These are phyloP conservation scores for Bombyx huttoni DNA, from an alignment of 2,888 invertebrate species.

Conservation along the genomic window DNA sequence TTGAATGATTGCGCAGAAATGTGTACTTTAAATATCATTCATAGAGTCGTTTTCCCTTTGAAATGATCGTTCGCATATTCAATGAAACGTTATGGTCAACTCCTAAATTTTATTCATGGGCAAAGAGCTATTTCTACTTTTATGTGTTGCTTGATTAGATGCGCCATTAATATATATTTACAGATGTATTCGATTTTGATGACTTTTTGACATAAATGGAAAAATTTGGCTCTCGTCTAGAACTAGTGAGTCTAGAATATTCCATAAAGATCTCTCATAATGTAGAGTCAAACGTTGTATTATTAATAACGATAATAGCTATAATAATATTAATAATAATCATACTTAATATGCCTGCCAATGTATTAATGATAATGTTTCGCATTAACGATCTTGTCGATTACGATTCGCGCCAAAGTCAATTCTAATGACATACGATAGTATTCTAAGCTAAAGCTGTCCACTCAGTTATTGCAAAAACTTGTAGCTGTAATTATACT, in stretches of 20 bases:
- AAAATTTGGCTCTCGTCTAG: not conserved
- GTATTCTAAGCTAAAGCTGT: constrained; percentile 4
- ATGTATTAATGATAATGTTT: not conserved
- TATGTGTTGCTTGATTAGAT: not conserved
- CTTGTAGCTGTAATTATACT: constrained; percentile 16
- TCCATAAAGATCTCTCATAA: not conserved
- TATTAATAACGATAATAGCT: not conserved
- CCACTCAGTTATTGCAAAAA: not conserved
- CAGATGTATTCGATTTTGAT: not conserved
- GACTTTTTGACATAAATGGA: not conserved
- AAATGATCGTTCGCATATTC: constrained; percentile 10
- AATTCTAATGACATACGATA: constrained; percentile 14
- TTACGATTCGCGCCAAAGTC: constrained; percentile 31
- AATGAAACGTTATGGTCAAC: constrained; percentile 12
- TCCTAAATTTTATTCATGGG: constrained; percentile 34
- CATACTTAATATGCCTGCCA: not conserved
- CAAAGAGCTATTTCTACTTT: constrained; percentile 21
- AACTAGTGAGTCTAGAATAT: not conserved
- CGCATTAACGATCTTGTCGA: constrained; percentile 14
- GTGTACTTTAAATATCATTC: constrained; percentile 6
- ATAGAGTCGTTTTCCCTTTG: not conserved
- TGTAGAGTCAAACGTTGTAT: not conserved
- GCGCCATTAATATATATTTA: not conserved
- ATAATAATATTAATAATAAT: not conserved
- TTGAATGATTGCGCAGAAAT: constrained; percentile 7